Evolutionary conservation across 2,113 vertebrate species (phyloP), one percentile per base, ranked within the genome.

Genomic region (Muntiacus reevesi): DNA sequence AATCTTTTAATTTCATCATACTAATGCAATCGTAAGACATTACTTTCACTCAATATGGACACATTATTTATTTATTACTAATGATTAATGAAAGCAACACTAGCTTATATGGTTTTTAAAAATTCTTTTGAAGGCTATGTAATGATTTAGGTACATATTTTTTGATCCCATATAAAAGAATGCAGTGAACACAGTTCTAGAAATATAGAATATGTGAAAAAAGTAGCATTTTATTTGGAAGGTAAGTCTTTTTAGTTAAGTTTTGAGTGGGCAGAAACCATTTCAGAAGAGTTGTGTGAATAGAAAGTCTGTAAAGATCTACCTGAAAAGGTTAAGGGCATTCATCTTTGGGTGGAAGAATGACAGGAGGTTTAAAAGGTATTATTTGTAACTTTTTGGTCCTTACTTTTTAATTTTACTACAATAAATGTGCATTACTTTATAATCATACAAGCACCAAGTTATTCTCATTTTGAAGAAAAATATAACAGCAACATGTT

Each of bases 211-310:
- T 81, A 93, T 71, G 79, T 36, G 13, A 64, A 45, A 25, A 45
- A 76, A 90, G 54, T 8, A 3, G 27, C 47, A 52, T n/a, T 55
- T 6, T 45, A 76, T 54, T 97, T 97, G 54, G 87, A 94, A 97
- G 78, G 43, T 57, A 74, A 91, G 15, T 40, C 64, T 82, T 89
- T 97, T 78, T 93, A 95, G 50, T 93, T 96, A 87, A 67, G 60
- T 96, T 93, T 43, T 71, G 97, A 96, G 33, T 86, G 62, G 93
- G 27, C 25, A 91, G 71, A 47, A 98, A 95, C 50, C 45, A 89
- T 97, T 90, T 97, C 96, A 97, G 93, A 92, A 98, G 79, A 94
- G 17, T 64, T 52, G 60, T 79, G 71, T 91, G 33, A 89, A 50
- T 14, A 87, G 21, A 87, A 96, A 92, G 78, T 87, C 79, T 95